Base-by-base conservation (phyloP, 1,140 invertebrate genomes). In the Geopemphigus sp. region DNA sequence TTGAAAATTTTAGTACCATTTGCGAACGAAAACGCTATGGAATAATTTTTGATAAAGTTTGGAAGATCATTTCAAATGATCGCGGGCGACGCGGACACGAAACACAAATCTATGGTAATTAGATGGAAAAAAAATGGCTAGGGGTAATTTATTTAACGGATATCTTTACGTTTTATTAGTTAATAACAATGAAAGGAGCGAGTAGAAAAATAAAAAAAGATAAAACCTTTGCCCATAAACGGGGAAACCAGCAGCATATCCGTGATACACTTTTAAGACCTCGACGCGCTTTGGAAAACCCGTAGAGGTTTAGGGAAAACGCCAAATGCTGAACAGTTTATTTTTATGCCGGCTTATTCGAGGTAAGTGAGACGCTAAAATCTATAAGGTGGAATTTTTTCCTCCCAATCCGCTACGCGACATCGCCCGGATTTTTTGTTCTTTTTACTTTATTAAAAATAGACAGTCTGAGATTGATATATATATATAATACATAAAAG, bases 261-360 rank as follows among this genome's bases (percentile, higher is more conserved):
- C 68, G 17, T 54, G 68, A 72, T 53, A 54, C 24, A 5, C 47
- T 72, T 54, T 70, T 54, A 53, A 54, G 47, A 54, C 17, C 10
- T 24, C 47, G 50, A 72, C 47, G 47, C 24, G 50, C 50, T 47
- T 29, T 10, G 53, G 17, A 15, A 54, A 72, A 53, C 68, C n/a
- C 68, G 29, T 24, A 72, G 14, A 54, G 68, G 24, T 72, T 72
- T 72, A 72, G 10, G 17, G 68, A 54, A 72, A 72, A 72, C 53
- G 47, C 26, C 68, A 24, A 68, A 68, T 50, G 39, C 66, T 50
- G n/a, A 50, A 26, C 22, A 54, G 47, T 54, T 72, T 72, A 54
- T 53, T 72, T 72, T 72, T 72, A 72, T 72, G 24, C 68, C 17
- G 29, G 68, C 24, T 72, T 72, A 72, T 29, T 29, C 24, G 50